Base-by-base conservation (phyloP, 2,888 invertebrate species). In the Napeogenes sylphis region DNA sequence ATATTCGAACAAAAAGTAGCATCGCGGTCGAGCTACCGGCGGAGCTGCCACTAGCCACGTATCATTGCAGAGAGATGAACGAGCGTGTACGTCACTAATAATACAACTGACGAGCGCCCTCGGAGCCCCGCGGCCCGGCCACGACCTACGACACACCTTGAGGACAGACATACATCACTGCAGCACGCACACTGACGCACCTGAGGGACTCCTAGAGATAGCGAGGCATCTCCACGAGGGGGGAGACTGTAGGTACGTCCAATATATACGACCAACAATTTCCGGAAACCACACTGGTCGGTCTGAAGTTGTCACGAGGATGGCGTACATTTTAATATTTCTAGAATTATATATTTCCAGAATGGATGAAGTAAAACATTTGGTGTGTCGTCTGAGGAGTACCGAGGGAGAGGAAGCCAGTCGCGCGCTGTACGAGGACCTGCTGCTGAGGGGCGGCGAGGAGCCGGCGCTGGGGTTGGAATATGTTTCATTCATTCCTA, bases 141-240 rank as follows among this genome's bases (percentile, higher is more conserved):
- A 73, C 58, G 73, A 71, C 38, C 59, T 70, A 32, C 56, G 56
- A 21, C 38, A 60, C 4, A 46, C 58, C 4, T 59, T 71, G 21
- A 47, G 62, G 2, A 61, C 32, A 0, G 8, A 55, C 3, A 46
- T 66, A 14, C 57, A 67, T 4, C 38, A 65, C 0, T 58, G 72
- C n/a, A 63, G 72, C 2, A 42, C 74, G 1, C 54, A 38, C 2
- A 46, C 61, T 12, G 67, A 71, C 0, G 33, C 74, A 0, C 73
- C 77, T 0, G 77, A 77, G 0, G 62, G 76, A 3, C 62, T 75
- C 0, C 54, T 81, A 3, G 70, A 74, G n/a, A 45, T 68, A 2
- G 47, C 60, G 0, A 62, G 64, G 38, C 55, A 61, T 12, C 45
- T 65, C n/a, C 55, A 63, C 3, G 14, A 59, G 35, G 67, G 63